A percentile compares a stretch with the other conserved stretches of the same genome.
Evolutionary conservation across 2,888 invertebrate species (phyloP).

Genomic region (Tipula vernalis): DNA sequence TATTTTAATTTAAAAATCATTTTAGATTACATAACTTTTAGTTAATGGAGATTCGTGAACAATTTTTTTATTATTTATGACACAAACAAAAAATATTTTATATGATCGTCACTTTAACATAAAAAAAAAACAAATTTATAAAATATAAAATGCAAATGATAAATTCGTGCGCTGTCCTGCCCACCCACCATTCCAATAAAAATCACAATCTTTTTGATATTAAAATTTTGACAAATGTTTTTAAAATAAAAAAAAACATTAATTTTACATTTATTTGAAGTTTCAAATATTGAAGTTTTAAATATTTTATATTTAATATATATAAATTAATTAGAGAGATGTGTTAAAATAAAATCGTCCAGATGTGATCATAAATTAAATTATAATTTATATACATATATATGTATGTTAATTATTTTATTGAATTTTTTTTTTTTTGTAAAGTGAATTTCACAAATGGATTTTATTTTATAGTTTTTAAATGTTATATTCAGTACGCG

Average conservation of each 20-base stretch:
- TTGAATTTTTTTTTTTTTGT: background rate
- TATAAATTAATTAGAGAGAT: background rate
- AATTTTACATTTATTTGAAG: background rate
- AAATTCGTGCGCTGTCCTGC: background rate
- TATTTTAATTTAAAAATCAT: no score
- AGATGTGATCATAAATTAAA: background rate
- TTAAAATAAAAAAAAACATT: background rate
- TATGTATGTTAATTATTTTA: background rate
- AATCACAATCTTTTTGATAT: background rate
- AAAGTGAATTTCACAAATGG: background rate
- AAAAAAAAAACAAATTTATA: background rate
- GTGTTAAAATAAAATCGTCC: background rate
- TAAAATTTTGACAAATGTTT: background rate
- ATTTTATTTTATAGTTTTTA: background rate
- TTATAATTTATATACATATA: background rate
- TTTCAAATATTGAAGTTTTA: background rate
- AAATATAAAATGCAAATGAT: background rate
- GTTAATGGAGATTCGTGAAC: no score
- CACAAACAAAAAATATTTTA: background rate
- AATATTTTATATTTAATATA: background rate
- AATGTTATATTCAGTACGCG: background rate
- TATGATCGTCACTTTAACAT: background rate
- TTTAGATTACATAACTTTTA: no score
- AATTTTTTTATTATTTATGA: background rate
- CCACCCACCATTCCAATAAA: background rate